Base-by-base conservation (phyloP, 2,888 invertebrate species). In the Caenorhabditis drosophilae region DNA sequence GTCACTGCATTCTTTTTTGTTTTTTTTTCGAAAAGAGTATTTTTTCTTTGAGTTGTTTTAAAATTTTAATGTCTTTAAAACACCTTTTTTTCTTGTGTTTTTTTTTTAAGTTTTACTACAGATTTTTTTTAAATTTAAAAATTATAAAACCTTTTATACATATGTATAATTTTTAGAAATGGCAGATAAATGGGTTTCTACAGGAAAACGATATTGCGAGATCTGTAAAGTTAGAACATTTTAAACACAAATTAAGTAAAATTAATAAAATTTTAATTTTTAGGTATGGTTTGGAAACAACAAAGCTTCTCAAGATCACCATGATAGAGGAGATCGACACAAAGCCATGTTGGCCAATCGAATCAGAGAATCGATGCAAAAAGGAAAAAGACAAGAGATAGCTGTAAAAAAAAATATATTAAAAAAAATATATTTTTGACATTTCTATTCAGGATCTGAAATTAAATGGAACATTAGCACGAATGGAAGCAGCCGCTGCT, bases 231-330 rank as follows among this genome's bases (percentile, higher is more conserved):
- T 80, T 42, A 47, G 31, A 41, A 31, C n/a, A 25, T 36, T 59
- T 50, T 11, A 22, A 22, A 26, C 23, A 23, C n/a, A 26, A 12
- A n/a, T 34, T 16, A 20, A 44, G n/a, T n/a, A n/a, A n/a, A n/a
- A n/a, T n/a, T n/a, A 44, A 31, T 12, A 23, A 38, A 12, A 22
- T 53, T 27, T 53, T 11, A 42, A 51, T 42, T 57, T 67, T 52
- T 41, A 77, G 77, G 95, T 95, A 84, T 97, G 96, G 96, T 91
- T 94, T 79, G 92, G 94, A 53, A 95, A 96, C 85, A 97, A 97
- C 84, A 93, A 92, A 88, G 91, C 93, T 52, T 77, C 76, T 1
- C 64, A 75, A 22, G 78, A 80, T 49, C 66, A 72, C 44, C 82
- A 82, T 62, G 82, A 83, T 45, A 61, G 70, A 7, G 82, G 82